A percentile compares a stretch with the other conserved stretches of the same genome.
phyloP scores from a whole-genome alignment of 2,113 vertebrate species.

The Dromiciops gliroides region DNA sequence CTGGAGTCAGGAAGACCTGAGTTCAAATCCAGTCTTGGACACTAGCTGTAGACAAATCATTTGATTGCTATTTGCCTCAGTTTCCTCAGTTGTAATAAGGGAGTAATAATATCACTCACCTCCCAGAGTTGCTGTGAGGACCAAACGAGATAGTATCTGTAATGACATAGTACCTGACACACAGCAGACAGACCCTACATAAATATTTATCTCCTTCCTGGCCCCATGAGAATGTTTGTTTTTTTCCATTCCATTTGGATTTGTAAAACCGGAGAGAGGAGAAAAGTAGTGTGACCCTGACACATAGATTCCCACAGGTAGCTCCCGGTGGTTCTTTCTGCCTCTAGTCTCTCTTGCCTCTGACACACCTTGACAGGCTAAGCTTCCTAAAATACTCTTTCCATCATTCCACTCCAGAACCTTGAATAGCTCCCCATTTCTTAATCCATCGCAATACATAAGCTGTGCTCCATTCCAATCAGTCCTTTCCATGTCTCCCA shows the following conservation, averaged over 20 bases:
- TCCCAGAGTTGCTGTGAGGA: neutral
- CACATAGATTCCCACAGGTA: neutral
- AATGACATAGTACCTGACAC: neutral
- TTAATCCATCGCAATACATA: neutral
- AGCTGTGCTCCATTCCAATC: neutral
- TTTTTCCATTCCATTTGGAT: neutral
- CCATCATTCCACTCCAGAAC: neutral
- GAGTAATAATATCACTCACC: neutral
- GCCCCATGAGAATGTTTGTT: neutral
- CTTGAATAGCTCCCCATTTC: neutral
- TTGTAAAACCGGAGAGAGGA: neutral
- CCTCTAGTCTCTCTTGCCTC: neutral
- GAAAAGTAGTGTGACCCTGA: neutral
- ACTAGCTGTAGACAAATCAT: neutral
- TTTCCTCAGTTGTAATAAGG: neutral
- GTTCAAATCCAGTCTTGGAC: neutral
- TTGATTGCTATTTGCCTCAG: neutral
- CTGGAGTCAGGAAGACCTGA: neutral
- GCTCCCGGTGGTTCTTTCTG: neutral
- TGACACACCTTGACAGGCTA: neutral
- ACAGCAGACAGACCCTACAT: neutral
- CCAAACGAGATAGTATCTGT: neutral
- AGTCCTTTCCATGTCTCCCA: neutral
- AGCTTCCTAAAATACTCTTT: neutral
- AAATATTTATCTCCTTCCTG: neutral